phyloP scores from a whole-genome alignment of 2,113 vertebrate genomes.

The Macquaria australasica region DNA sequence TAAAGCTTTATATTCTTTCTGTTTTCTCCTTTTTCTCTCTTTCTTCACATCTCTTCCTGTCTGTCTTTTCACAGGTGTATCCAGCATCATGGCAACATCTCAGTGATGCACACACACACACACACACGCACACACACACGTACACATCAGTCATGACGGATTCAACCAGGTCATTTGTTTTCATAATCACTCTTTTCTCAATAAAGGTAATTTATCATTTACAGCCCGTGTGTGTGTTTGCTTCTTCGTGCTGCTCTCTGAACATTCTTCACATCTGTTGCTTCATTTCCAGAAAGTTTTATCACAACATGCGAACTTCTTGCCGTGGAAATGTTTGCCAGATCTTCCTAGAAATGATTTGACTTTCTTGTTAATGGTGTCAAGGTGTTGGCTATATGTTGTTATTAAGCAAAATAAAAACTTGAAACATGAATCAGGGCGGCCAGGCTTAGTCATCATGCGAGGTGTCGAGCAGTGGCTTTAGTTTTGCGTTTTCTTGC shows the following conservation, averaged over 20 bases:
- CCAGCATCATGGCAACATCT: constrained; percentile 94
- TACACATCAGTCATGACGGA: background rate
- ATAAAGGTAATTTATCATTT: constrained; percentile 79
- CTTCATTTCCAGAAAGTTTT: background rate
- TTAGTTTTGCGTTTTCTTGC: background rate
- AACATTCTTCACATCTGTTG: background rate
- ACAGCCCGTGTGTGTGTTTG: constrained; percentile 18
- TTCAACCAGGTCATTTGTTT: constrained; percentile 24
- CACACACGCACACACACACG: background rate
- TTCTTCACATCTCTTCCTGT: background rate
- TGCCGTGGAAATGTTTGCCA: background rate
- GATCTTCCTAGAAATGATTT: background rate
- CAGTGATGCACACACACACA: constrained; percentile 81
- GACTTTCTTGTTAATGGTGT: background rate
- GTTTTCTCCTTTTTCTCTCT: background rate
- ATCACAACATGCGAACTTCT: background rate
- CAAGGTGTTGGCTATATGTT: background rate
- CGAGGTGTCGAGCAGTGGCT: too few species aligned
- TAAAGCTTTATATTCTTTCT: background rate
- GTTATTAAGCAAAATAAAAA: background rate
- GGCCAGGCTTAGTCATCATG: background rate
- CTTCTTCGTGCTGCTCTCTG: background rate
- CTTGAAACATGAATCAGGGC: background rate
- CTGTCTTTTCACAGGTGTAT: constrained; percentile 79
- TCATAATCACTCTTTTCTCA: constrained; percentile 60